These are phyloP conservation scores for Thymelicus lineola DNA, from an alignment of 2,888 invertebrate species.

Conservation along the genomic window DNA sequence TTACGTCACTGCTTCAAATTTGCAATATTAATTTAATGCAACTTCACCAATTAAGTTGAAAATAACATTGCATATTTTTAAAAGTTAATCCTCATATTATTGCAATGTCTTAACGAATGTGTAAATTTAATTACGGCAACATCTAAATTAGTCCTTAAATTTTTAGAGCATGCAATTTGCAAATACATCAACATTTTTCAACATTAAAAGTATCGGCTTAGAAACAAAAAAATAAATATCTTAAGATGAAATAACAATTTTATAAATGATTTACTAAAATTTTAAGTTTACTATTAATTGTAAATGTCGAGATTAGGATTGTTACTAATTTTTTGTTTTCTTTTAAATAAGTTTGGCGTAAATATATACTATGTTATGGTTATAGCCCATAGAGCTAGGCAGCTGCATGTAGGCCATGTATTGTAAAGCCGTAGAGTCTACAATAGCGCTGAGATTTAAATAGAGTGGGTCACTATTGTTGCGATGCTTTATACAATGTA, in stretches of 20 bases:
- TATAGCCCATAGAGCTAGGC: not conserved
- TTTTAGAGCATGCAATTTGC: not conserved
- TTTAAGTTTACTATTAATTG: no score
- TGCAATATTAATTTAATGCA: not conserved
- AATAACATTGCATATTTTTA: no score
- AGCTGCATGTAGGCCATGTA: conserved; percentile 24
- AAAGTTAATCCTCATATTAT: no score
- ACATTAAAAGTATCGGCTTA: no score
- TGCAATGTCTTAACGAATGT: not conserved
- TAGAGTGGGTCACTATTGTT: conserved; percentile 46
- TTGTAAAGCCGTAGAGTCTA: conserved; percentile 17
- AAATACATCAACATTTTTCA: no score
- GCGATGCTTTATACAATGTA: conserved; percentile 7
- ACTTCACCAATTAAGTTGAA: no score
- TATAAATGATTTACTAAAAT: no score
- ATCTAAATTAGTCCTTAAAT: not conserved
- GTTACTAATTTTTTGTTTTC: no score
- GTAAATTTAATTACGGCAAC: not conserved
- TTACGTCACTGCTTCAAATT: not conserved
- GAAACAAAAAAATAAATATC: no score
- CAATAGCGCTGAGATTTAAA: conserved; percentile 36
- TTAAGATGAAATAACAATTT: no score
- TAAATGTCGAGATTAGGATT: no score
- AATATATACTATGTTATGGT: not conserved
- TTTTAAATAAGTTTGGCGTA: not conserved